phyloP scores from a whole-genome alignment of 1,140 invertebrate species.

The Tenebrio molitor region DNA sequence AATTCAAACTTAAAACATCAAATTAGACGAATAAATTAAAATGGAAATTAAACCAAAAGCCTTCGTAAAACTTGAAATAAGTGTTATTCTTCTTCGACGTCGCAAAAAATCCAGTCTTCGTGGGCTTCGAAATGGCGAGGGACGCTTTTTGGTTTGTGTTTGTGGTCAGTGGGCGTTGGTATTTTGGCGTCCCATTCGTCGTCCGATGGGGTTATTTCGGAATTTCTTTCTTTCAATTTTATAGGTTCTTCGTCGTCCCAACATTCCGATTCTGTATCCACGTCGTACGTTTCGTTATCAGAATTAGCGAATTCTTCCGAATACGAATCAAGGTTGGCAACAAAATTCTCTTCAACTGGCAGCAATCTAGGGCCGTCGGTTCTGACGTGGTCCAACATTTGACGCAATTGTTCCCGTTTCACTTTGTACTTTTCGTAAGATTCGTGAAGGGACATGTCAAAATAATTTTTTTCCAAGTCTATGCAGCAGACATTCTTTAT shows the following conservation, averaged over 20 bases:
- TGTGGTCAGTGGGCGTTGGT: too few species aligned
- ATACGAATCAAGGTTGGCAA: too few species aligned
- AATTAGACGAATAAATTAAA: too few species aligned
- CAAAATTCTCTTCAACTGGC: not conserved
- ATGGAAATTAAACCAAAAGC: too few species aligned
- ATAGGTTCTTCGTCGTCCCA: slow-evolving; percentile 33
- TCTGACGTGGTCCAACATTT: slow-evolving; percentile 6
- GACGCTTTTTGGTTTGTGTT: not conserved
- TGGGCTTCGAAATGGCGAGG: slow-evolving; percentile 16
- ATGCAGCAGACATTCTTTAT: slow-evolving; percentile 5
- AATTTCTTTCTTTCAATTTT: not conserved
- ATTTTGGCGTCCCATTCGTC: slow-evolving; percentile 34
- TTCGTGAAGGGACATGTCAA: not conserved
- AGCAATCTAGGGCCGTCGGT: not conserved
- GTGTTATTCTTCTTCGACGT: not conserved
- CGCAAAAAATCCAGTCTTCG: slow-evolving; percentile 48
- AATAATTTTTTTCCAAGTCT: slow-evolving; percentile 38
- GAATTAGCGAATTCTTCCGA: not conserved
- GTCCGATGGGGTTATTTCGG: slow-evolving; percentile 35
- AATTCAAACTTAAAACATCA: too few species aligned
- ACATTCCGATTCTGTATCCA: slow-evolving; percentile 9
- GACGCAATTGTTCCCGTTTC: not conserved
- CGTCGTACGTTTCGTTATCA: not conserved
- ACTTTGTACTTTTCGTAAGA: not conserved
- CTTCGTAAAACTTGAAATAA: not conserved